Percentiles rank a stretch among this genome's conserved stretches.
Conservation (phyloP, 2,888 invertebrate genomes). For the Leucania comma region DNA sequence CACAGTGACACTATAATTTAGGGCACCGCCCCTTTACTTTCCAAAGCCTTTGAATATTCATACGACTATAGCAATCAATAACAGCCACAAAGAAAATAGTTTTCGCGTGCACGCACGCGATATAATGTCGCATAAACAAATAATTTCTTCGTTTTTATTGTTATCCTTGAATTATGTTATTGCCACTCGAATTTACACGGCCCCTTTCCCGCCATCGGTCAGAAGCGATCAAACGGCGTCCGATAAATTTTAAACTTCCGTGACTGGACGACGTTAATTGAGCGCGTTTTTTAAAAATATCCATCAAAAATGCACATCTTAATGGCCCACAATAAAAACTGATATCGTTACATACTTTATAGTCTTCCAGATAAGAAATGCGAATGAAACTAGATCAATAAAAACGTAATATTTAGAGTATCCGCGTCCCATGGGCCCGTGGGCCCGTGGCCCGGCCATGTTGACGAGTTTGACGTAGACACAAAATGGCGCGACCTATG, state of each 20-base stretch:
- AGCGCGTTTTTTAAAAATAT: constrained; percentile 81
- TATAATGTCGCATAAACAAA: constrained; percentile 89
- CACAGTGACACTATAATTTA: constrained; percentile 90
- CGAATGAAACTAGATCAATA: constrained; percentile 76
- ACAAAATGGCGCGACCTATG: constrained; percentile 78
- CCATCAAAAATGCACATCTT: constrained; percentile 89
- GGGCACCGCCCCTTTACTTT: constrained; percentile 88
- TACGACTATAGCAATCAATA: constrained; percentile 90
- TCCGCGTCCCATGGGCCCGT: constrained; percentile 37
- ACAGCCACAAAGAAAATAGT: constrained; percentile 88
- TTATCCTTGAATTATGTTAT: constrained; percentile 82
- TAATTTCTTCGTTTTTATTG: constrained; percentile 88
- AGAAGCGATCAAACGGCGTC: constrained; percentile 77
- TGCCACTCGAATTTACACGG: constrained; percentile 79
- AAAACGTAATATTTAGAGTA: constrained; percentile 67
- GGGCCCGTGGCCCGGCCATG: constrained; percentile 67
- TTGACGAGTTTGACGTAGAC: constrained; percentile 70
- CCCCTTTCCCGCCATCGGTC: constrained; percentile 70
- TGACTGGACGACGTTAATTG: constrained; percentile 88
- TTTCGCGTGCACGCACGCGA: constrained; percentile 90
- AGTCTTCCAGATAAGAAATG: constrained; percentile 74
- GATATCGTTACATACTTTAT: constrained; percentile 80
- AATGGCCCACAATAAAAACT: constrained; percentile 83
- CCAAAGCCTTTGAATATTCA: constrained; percentile 90
- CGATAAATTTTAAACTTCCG: constrained; percentile 86